A percentile compares a stretch with the other conserved stretches of the same genome.
phyloP scores from a whole-genome alignment of 1,140 invertebrate genomes.

The Triops cancriformis region DNA sequence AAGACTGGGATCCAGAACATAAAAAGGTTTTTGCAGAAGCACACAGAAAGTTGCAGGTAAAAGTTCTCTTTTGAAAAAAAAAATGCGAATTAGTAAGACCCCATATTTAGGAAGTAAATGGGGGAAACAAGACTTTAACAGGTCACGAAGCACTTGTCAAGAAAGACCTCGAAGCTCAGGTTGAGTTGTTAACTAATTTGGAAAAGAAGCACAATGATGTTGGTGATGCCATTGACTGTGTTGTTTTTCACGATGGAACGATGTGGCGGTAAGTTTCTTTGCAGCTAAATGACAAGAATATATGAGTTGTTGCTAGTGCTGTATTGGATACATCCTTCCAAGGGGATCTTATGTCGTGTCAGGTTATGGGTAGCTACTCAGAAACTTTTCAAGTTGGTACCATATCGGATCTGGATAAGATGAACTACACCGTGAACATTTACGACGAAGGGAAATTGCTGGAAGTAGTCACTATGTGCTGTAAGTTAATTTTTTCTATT shows the following conservation, averaged over 20 bases:
- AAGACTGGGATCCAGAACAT: constrained; percentile 74
- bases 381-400: constrained; percentile 68
- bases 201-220: constrained; percentile 84
- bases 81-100: constrained; percentile 14
- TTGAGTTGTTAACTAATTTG: constrained; percentile 69
- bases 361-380: constrained; percentile 74
- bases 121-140: constrained; percentile 39
- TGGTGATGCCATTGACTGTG: constrained; percentile 85
- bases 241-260: constrained; percentile 79
- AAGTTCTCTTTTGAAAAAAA: not conserved
- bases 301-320: constrained; percentile 49
- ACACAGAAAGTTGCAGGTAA: constrained; percentile 53
- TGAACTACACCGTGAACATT: constrained; percentile 88
- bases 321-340: constrained; percentile 78
- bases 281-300: not conserved
- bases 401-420: constrained; percentile 64
- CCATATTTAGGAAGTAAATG: constrained; percentile 40
- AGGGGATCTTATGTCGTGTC: constrained; percentile 66
- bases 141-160: constrained; percentile 71
- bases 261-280: constrained; percentile 56
- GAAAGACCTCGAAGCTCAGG: constrained; percentile 77
- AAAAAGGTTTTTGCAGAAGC: constrained; percentile 69
- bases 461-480: constrained; percentile 87
- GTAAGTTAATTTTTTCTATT: constrained; percentile 51
- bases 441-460: constrained; percentile 83